Base-by-base conservation (phyloP, 2,113 vertebrate species). In the Eretmochelys imbricata region DNA sequence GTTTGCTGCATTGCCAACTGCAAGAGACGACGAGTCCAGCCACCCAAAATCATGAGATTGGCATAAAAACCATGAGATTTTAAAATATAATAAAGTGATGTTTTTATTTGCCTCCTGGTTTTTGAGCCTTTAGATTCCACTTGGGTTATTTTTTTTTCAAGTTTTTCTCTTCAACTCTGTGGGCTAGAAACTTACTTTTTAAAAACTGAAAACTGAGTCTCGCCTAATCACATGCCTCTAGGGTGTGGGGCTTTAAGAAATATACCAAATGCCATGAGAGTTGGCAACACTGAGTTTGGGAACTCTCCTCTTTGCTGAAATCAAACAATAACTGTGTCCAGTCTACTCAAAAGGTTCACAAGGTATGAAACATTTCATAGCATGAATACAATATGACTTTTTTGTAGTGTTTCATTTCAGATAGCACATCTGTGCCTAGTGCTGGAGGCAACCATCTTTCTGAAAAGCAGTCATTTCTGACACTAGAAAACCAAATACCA, bases 391-490 rank as follows among this genome's bases (percentile, higher is more conserved):
- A 76, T 46, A 38, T 10, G 24, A 48, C 13, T 25, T 24, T 76
- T 46, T 25, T 16, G 17, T 38, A 38, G 14, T 4, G 14, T 88
- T 22, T 72, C 81, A 90, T 72, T 84, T 49, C 72, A 94, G 85
- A 84, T 86, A 83, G 72, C 51, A n/a, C 1, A 0, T 50, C 91
- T 54, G 76, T 89, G 38, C 24, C 42, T 42, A 48, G 50, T 0
- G 1, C 89, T 85, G 85, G 69, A 48, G 27, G 38, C 51, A 92
- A 38, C 48, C 13, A 75, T 76, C 38, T 69, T 89, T 84, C 84
- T 89, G 82, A 90, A 96, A 96, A 94, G 6, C 31, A 35, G 22
- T 93, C 1, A 95, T 88, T 90, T 69, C 93, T 93, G 78, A 80
- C 8, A 82, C 27, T 81, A 59, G 79, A 49, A 65, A 91, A 82